Evolutionary conservation across 2,113 vertebrate species (phyloP), one percentile per base, ranked within the genome.

Genomic region (Mystacornis crossleyi): DNA sequence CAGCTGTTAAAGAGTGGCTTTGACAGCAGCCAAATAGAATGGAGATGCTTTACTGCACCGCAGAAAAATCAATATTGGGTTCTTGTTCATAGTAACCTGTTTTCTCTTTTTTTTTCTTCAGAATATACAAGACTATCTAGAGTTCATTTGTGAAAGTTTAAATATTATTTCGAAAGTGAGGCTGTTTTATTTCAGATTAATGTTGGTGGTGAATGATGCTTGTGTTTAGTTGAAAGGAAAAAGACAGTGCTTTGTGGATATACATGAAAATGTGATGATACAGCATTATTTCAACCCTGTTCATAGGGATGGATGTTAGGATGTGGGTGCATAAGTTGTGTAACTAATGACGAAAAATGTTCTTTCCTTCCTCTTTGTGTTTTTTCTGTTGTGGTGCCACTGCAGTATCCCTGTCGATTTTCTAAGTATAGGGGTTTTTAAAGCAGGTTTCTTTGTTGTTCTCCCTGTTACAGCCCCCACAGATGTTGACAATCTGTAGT

Each of bases 1-100:
- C 99, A 99, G 99, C 99, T 99, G 99, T 99, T 99, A 98, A 98
- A 99, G 98, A 99, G 99, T 98, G 98, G 98, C 98, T 99, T 98
- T 99, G 99, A 99, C 99, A 99, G 99, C 98, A 98, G 98, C 99
- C 98, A 99, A 98, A 99, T 98, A 99, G 99, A 99, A 98, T 97
- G 98, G 98, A 98, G 98, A 98, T 97, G 98, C 98, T 98, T 97
- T 98, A 99, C 99, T 98, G 98, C 98, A 98, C 98, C 95, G 98
- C 98, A 98, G 97, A 99, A 98, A 98, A 99, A 99, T 99, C 99
- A 99, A 99, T 99, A 99, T 93, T 97, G 97, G 98, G 98, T 98
- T 99, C 98, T 98, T 99, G 98, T 99, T 99, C 98, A 95, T 98
- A 97, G 98, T 98, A 98, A 98, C 98, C 98, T 98, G 98, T 98